Evolutionary conservation across 2,113 vertebrate species (phyloP).

Genomic region (Brachyistius frenatus): DNA sequence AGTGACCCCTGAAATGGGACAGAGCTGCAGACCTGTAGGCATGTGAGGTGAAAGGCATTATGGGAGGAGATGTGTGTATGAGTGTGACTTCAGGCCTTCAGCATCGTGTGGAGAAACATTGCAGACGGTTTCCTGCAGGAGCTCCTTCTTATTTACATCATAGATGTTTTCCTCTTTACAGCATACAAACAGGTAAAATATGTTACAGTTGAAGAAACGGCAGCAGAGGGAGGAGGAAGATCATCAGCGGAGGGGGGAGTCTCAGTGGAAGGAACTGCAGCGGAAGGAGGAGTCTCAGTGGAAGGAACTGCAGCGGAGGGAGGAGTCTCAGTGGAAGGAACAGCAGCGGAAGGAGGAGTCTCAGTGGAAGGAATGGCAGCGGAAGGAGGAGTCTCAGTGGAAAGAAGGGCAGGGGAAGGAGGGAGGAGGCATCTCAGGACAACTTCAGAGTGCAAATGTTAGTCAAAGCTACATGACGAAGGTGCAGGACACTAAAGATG

Average conservation of each 20-base stretch:
- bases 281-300: no score
- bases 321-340: no score
- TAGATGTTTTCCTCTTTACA: constrained; percentile 55
- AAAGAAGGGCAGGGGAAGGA: no score
- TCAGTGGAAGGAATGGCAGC: no score
- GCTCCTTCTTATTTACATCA: constrained; percentile 71
- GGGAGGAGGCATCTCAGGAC: no score
- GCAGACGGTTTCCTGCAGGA: constrained; percentile 61
- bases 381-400: no score
- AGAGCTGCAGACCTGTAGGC: constrained; percentile 24
- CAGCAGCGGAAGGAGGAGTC: no score
- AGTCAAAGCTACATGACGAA: constrained; percentile 67
- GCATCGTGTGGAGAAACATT: constrained; percentile 60
- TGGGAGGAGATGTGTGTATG: constrained; percentile 26
- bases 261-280: no score
- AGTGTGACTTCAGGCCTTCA: constrained; percentile 32
- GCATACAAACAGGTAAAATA: constrained; percentile 35
- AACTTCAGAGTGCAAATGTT: constrained; percentile 59
- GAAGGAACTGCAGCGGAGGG: no score
- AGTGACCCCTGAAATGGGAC: constrained; percentile 24
- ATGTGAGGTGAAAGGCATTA: constrained; percentile 49
- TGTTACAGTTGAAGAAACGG: constrained; percentile 6
- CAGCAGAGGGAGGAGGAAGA: constrained; percentile 29
- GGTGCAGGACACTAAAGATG: constrained; percentile 34
- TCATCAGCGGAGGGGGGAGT: no score